Evolutionary conservation across 1,140 invertebrate genomes (phyloP), one percentile per base, ranked within the genome.

Genomic region (Brachionus koreanus): DNA sequence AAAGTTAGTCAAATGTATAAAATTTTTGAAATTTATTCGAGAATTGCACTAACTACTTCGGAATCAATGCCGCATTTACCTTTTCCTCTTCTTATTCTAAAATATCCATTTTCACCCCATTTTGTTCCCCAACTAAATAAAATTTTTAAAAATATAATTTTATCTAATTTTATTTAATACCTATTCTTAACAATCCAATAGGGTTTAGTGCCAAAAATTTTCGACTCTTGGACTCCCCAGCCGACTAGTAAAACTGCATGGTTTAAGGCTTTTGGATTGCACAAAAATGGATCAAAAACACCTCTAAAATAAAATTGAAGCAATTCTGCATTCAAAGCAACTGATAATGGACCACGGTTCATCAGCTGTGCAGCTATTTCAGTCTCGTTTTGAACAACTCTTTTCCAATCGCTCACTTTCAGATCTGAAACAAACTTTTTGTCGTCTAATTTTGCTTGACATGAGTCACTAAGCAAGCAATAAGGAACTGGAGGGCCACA

Each of bases 151-250:
- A 77, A 43, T 52, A 0, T 23, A 5, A 25, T 29, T 46, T 43
- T 75, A 42, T 43, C 29, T 19, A 23, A 10, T 35, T 69, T 0
- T n/a, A 46, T 7, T n/a, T 1, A n/a, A 5, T 37, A 77, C 75
- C 75, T 87, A 76, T 87, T 87, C 76, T 87, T 87, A 0, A 87
- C 83, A 81, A 85, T 85, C 87, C 87, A 87, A 74, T 85, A 87
- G 12, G 84, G 82, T 75, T 84, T 86, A 5, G 83, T 83, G 52
- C 83, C 85, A 83, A 87, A 85, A 9, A 85, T 35, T 23, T 42
- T 39, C 23, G 74, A 84, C 49, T 86, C 86, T 25, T 87, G 85
- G 19, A 75, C 77, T 10, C 87, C 87, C 83, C 84, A 87, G 3
- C 87, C 87, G n/a, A 87, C 86, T 57, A 87, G 19, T 16, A 87